Evolutionary conservation across 2,797 vertebrate species (phyloP), one percentile per base, ranked within the genome.

Genomic region (Lacerta agilis): DNA sequence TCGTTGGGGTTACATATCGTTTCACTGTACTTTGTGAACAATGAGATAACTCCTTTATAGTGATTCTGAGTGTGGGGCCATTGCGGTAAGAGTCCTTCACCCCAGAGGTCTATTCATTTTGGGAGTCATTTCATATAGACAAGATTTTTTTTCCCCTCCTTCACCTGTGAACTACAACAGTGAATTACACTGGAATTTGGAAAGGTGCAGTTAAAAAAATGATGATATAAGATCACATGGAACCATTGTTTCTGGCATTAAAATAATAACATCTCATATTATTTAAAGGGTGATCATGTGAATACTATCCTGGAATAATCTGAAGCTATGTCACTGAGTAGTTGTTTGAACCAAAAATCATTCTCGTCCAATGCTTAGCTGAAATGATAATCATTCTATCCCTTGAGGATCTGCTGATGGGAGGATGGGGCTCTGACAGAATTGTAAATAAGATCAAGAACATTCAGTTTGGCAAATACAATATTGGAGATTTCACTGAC

Each of bases 31-130:
- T 64, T 64, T 49, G 15, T n/a, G 69, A 75, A 75, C 17, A 78
- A 73, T 75, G 69, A 27, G 38, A 66, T 85, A 80, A 80, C 13
- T 36, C 36, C 66, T 80, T 88, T 88, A 29, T 75, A 75, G n/a
- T 29, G 4, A 85, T 38, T 88, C 61, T 66, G 23, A 85, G 71
- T 33, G 27, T 64, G 67, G 23, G 76, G 2, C 79, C 33, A 87
- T 38, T 67, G 49, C 36, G 64, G 33, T 36, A 77, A 82, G 23
- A 58, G 72, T 13, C 27, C 10, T 58, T 58, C 17, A 67, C 25
- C 25, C 27, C 80, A 83, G 72, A 77, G 17, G 7, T 49, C 29
- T 58, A 77, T 69, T 2, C 75, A 77, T 55, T 77, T 82, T 41
- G 29, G 64, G 45, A 83, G n/a, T 49, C 9, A 55, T 66, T 38